Conservation (phyloP, 1,140 invertebrate species). For the Drosophila paulistorum region DNA sequence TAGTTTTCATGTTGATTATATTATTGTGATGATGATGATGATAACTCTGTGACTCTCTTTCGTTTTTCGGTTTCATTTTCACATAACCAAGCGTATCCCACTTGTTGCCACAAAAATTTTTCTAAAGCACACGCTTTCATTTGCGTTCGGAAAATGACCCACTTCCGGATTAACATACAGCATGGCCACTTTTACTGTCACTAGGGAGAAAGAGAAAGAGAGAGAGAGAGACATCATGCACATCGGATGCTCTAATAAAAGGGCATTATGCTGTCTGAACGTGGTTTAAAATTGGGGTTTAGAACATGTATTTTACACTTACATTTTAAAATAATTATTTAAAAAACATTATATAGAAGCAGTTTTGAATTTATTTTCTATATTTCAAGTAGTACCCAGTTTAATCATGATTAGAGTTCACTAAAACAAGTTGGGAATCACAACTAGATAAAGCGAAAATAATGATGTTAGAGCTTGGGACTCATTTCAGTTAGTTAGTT, state of each 20-base stretch:
- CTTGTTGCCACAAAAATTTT: constrained; percentile 47
- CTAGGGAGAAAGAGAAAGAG: constrained; percentile 8
- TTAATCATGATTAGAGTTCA: too few relatives aligned
- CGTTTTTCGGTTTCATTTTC: constrained; percentile 63
- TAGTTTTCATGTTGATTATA: constrained; percentile 53
- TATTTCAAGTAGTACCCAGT: too few relatives aligned
- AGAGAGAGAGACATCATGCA: background rate
- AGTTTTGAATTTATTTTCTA: too few relatives aligned
- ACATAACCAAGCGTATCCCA: constrained; percentile 49
- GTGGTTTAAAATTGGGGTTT: too few relatives aligned
- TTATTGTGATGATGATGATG: constrained; percentile 46
- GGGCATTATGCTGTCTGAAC: background rate
- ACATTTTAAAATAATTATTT: too few relatives aligned
- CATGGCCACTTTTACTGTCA: constrained; percentile 64
- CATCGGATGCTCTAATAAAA: too few relatives aligned
- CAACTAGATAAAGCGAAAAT: too few relatives aligned
- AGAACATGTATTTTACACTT: too few relatives aligned
- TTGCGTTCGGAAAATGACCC: constrained; percentile 77
- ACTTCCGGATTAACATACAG: constrained; percentile 73
- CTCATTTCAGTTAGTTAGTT: too few relatives aligned
- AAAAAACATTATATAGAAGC: too few relatives aligned
- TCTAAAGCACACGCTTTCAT: constrained; percentile 68
- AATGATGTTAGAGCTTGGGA: too few relatives aligned
- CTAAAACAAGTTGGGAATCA: too few relatives aligned
- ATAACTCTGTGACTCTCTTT: constrained; percentile 25